Evolutionary conservation across 1,140 invertebrate genomes (phyloP), one percentile per base, ranked within the genome.

Genomic region (Mizuhopecten yessoensis): DNA sequence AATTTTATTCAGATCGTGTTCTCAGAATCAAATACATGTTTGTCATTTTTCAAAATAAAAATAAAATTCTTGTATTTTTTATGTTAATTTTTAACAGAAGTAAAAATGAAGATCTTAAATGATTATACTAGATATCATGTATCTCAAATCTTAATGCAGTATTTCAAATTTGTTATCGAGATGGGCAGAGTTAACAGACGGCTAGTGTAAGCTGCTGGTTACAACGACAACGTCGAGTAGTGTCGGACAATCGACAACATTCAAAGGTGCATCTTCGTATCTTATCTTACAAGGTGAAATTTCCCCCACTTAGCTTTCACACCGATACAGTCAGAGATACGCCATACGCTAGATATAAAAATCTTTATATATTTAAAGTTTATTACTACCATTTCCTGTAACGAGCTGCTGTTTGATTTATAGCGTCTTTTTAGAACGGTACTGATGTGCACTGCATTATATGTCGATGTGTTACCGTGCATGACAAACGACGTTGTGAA

Each of bases 351-450:
- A 7, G 57, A 75, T 75, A 39, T 39, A 39, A 39, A 5, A 29
- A 5, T n/a, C 0, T 29, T 0, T 5, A 75, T 23, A 75, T 75
- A 75, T 75, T n/a, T 75, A 75, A 75, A n/a, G 17, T 75, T 75
- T 75, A 75, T 17, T 9, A 75, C 57, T 17, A 75, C n/a, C 57
- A 75, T 75, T 75, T 75, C 57, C 57, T 75, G 57, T 75, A 75
- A 29, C 57, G 57, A 13, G 36, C 5, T 39, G 13, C 13, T 5
- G n/a, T 75, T 29, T 75, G 57, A 75, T 75, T 75, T 75, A 75
- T 29, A 29, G n/a, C 1, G 2, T 9, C 36, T 5, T 39, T 39
- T 39, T 39, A 5, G 13, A 5, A 13, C 36, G 36, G 5, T 29
- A 75, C 17, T 3, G 57, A 29, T n/a, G n/a, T 75, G 57, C 36